Evolutionary conservation across 2,113 vertebrate species (phyloP).

Genomic region (Nansenia antarctica): DNA sequence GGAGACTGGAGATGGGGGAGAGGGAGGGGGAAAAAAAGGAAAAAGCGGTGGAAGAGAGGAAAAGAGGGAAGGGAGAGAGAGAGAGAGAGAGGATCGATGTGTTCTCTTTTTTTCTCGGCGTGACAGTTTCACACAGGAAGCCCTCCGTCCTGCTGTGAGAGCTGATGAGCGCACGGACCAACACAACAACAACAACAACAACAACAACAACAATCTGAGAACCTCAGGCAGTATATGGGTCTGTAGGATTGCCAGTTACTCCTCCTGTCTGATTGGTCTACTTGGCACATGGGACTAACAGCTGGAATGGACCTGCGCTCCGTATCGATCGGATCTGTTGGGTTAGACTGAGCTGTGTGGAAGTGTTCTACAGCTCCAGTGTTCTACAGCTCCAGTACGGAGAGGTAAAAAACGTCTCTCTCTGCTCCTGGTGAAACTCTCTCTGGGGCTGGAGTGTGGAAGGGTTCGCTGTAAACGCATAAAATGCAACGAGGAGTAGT

Average conservation of each 20-base stretch:
- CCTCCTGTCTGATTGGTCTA: background rate
- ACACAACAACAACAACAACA: constrained; percentile 2
- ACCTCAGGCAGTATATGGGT: background rate
- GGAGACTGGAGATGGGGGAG: constrained; percentile 47
- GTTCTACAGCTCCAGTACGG: background rate
- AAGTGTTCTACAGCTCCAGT: background rate
- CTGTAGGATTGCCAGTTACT: background rate
- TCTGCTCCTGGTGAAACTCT: background rate
- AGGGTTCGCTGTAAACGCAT: too few species aligned
- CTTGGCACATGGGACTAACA: constrained; percentile 23
- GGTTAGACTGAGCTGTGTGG: constrained; percentile 5
- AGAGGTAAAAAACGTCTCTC: constrained; percentile 41
- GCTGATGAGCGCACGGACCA: background rate
- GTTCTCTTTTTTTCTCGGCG: constrained; percentile 42
- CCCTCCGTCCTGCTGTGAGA: constrained; percentile 21
- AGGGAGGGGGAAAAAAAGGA: constrained; percentile 17
- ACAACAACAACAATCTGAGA: constrained; percentile 3
- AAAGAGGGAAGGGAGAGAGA: constrained; percentile 13
- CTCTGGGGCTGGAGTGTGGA: background rate
- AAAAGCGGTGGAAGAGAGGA: constrained; percentile 28
- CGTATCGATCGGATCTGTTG: constrained; percentile 23
- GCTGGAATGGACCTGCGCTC: constrained; percentile 25
- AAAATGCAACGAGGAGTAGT: too few species aligned
- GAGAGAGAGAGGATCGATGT: constrained; percentile 29
- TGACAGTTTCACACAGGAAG: constrained; percentile 26